Evolutionary conservation across 2,888 invertebrate genomes (phyloP).

Genomic region (Fabriciana adippe): DNA sequence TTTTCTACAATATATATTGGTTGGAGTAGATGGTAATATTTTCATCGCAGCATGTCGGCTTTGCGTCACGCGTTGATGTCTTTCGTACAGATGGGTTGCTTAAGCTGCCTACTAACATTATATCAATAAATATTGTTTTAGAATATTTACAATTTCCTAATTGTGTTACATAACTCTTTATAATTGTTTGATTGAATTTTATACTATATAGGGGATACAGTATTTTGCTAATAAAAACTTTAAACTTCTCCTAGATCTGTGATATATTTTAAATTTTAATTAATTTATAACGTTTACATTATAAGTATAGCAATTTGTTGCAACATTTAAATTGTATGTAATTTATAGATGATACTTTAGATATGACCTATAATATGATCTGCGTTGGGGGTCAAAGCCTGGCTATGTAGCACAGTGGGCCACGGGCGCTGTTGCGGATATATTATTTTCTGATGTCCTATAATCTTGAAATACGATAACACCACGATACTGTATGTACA

Average conservation of each 20-base stretch:
- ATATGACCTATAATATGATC: conserved; percentile 40
- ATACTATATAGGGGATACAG: background rate
- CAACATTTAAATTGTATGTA: background rate
- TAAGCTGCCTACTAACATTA: conserved; percentile 18
- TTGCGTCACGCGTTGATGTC: conserved; percentile 60
- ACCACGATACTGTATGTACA: conserved; percentile 1
- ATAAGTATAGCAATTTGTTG: background rate
- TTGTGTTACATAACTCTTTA: background rate
- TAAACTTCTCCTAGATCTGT: no score
- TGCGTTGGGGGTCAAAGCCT: conserved; percentile 38
- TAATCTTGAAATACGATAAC: conserved; percentile 24
- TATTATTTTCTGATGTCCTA: conserved; percentile 33
- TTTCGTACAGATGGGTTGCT: conserved; percentile 46
- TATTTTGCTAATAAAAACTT: no score
- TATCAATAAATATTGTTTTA: conserved; percentile 22
- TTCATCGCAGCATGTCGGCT: conserved; percentile 6
- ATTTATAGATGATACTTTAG: conserved; percentile 16
- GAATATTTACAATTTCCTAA: conserved; percentile 22
- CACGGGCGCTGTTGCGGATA: conserved; percentile 38
- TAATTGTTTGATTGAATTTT: conserved; percentile 9
- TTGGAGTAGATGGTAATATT: conserved; percentile 12
- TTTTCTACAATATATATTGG: background rate
- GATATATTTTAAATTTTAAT: no score
- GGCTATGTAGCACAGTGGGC: conserved; percentile 38
- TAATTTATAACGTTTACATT: no score